Evolutionary conservation across 2,797 vertebrate species (phyloP).

Genomic region (Spatula versicolor): DNA sequence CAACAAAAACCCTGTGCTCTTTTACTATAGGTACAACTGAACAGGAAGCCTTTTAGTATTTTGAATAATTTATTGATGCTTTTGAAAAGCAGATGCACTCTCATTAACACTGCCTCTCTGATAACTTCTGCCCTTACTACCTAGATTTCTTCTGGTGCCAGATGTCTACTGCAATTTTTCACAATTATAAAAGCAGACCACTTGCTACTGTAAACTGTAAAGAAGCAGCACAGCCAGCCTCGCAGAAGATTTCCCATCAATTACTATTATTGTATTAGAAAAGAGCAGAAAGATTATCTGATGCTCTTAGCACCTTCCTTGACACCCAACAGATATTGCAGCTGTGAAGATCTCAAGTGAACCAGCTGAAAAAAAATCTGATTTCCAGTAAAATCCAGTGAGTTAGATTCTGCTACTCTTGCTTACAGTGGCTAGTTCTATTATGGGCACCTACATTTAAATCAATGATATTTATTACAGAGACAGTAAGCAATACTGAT

Average conservation of each 20-base stretch:
- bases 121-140: conserved; percentile 1
- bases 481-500: neutral
- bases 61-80: conserved; percentile 61
- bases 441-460: neutral
- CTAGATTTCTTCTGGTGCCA: conserved; percentile 28
- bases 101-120: conserved; percentile 43
- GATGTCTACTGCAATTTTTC: neutral
- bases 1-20: neutral
- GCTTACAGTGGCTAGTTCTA: neutral
- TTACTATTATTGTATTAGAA: neutral
- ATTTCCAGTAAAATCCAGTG: neutral
- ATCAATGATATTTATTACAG: neutral
- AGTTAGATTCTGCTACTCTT: neutral
- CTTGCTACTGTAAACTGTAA: neutral
- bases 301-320: neutral
- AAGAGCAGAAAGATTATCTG: neutral
- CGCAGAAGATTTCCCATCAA: neutral
- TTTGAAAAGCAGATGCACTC: conserved; percentile 48
- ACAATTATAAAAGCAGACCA: neutral
- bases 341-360: neutral
- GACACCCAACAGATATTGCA: neutral
- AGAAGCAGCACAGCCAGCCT: neutral
- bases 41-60: conserved; percentile 49
- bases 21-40: conserved; percentile 23
- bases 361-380: neutral